Conservation (phyloP, 2,797 vertebrate genomes). For the Argentina silus region DNA sequence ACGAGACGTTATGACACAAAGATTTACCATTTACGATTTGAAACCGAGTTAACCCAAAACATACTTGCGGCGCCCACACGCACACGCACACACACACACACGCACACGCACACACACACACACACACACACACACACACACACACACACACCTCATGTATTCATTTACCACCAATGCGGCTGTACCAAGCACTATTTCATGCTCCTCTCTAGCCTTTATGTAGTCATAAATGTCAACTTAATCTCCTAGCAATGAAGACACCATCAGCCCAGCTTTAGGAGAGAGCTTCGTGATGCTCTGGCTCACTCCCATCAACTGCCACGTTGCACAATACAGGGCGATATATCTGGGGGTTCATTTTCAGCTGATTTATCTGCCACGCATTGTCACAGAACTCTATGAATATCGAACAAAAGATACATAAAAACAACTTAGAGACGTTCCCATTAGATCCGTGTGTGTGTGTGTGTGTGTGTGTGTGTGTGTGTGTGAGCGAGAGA, state of each 20-base stretch:
- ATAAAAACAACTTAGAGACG: no score
- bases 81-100: background rate
- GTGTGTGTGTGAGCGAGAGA: slow-evolving; percentile 17
- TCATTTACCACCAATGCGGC: background rate
- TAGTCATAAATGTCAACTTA: slow-evolving; percentile 22
- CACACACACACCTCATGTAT: background rate
- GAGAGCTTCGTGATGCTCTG: slow-evolving; percentile 20
- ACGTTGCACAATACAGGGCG: slow-evolving; percentile 1
- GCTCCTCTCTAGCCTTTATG: background rate
- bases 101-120: background rate
- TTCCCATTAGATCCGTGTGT: background rate
- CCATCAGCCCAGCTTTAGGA: background rate
- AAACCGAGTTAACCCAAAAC: slow-evolving; percentile 17
- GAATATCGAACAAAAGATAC: background rate
- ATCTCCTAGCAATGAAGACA: slow-evolving; percentile 26
- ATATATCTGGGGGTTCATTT: slow-evolving; percentile 2
- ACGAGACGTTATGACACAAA: background rate
- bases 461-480: background rate
- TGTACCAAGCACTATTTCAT: background rate
- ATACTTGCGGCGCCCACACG: slow-evolving; percentile 13
- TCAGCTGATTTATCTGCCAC: slow-evolving; percentile 26
- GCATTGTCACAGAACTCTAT: background rate
- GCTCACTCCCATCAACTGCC: slow-evolving; percentile 39
- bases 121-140: slow-evolving; percentile 10
- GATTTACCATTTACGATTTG: background rate